Evolutionary conservation across 1,140 invertebrate genomes (phyloP), one percentile per base, ranked within the genome.

Genomic region (Harpegnathos saltator): DNA sequence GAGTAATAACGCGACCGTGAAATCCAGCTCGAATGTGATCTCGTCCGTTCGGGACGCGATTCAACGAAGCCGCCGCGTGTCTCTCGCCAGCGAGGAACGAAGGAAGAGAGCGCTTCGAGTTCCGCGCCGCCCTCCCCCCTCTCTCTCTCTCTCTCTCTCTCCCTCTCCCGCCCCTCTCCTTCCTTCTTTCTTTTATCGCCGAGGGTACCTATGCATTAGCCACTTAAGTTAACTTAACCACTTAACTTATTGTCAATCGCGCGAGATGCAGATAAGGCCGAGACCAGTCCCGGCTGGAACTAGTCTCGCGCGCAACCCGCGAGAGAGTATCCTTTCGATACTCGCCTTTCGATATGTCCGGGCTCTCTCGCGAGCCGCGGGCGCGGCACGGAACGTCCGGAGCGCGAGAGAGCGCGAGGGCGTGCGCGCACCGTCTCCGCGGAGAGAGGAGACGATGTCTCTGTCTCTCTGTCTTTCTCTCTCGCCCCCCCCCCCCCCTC

Each of bases 231-330:
- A 59, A 24, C 24, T 73, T 73, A 63, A 63, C 44, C 73, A 75
- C 59, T 74, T 74, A 61, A 66, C 74, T 80, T 71, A 69, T 69
- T 80, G 75, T 80, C 63, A 78, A 58, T 78, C 52, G 54, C 52
- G 54, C 22, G 14, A 58, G 38, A 69, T 80, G 17, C n/a, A 58
- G 50, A 78, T 78, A 78, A 58, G 50, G 15, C 22, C 12, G 22
- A n/a, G n/a, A 69, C 74, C 74, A 68, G 54, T 80, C 33, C n/a
- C 5, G 38, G 11, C 1, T n/a, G 14, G 56, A 59, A 59, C 75
- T 19, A 71, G 75, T 58, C 50, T 22, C 14, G 9, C 50, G 44
- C 14, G 9, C 11, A 26, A 11, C 48, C n/a, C 50, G 15, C n/a
- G n/a, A n/a, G n/a, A n/a, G n/a, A 44, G 50, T 65, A 58, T 56